phyloP scores from a whole-genome alignment of 2,888 invertebrate species.

The Troides helena region DNA sequence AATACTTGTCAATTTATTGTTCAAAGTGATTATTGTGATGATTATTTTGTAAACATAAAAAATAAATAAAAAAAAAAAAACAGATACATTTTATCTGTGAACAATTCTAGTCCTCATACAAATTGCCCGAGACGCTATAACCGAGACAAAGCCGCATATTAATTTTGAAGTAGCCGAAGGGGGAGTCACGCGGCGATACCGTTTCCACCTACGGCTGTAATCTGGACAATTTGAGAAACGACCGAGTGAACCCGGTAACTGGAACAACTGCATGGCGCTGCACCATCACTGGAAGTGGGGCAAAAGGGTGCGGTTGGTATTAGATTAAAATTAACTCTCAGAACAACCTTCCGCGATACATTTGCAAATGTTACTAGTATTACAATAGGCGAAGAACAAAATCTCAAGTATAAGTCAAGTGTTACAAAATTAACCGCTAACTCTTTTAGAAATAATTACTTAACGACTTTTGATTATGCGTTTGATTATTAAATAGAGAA shows the following conservation, averaged over 20 bases:
- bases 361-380: not conserved
- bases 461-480: too few species aligned
- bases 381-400: not conserved
- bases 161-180: slow-evolving; percentile 64
- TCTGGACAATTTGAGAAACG: slow-evolving; percentile 59
- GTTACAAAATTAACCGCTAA: too few species aligned
- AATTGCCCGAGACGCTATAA: slow-evolving; percentile 44
- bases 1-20: too few species aligned
- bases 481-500: too few species aligned
- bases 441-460: too few species aligned
- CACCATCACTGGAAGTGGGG: not conserved
- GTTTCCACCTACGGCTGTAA: slow-evolving; percentile 61
- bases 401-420: not conserved
- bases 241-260: slow-evolving; percentile 51
- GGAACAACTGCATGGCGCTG: slow-evolving; percentile 42
- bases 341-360: not conserved
- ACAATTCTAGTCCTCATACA: slow-evolving; percentile 5
- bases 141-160: slow-evolving; percentile 61
- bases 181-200: slow-evolving; percentile 66
- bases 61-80: too few species aligned
- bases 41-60: too few species aligned
- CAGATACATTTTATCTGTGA: not conserved
- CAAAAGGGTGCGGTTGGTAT: not conserved
- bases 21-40: too few species aligned
- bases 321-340: not conserved